Percentiles rank a stretch among this genome's conserved stretches.
Evolutionary conservation across 92 coral and sea anemone species (phyloP).

Genomic region (Phenganax stokvisi): DNA sequence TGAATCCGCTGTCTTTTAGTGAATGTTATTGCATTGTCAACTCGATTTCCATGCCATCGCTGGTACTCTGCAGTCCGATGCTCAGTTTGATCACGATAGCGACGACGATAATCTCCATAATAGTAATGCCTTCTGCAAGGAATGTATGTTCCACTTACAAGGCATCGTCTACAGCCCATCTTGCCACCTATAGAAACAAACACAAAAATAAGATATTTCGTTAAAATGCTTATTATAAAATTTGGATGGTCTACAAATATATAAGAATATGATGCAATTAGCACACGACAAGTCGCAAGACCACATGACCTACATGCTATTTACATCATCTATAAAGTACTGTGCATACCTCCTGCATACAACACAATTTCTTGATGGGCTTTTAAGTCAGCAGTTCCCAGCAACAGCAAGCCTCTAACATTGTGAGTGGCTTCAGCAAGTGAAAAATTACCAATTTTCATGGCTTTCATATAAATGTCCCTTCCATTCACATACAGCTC

Average conservation of each 20-base stretch:
- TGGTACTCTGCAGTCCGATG: slow-evolving; percentile 51
- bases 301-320: too few relatives aligned
- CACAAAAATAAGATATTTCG: background rate
- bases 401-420: background rate
- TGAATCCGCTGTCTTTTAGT: slow-evolving; percentile 46
- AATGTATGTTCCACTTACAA: slow-evolving; percentile 38
- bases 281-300: too few relatives aligned
- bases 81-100: slow-evolving; percentile 35
- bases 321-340: too few relatives aligned
- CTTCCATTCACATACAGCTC: background rate
- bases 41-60: slow-evolving; percentile 44
- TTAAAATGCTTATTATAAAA: too few relatives aligned
- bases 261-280: too few relatives aligned
- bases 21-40: slow-evolving; percentile 51
- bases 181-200: slow-evolving; percentile 44
- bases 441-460: background rate
- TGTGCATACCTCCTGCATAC: slow-evolving; percentile 16
- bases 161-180: slow-evolving; percentile 53
- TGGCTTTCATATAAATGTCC: background rate
- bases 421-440: background rate
- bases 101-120: slow-evolving; percentile 45
- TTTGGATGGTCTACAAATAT: too few relatives aligned
- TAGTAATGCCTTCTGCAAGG: slow-evolving; percentile 45
- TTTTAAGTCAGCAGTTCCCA: slow-evolving; percentile 10
- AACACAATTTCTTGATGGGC: slow-evolving; percentile 15